Conservation (phyloP, 2,888 invertebrate species). For the Cepaea hortensis region DNA sequence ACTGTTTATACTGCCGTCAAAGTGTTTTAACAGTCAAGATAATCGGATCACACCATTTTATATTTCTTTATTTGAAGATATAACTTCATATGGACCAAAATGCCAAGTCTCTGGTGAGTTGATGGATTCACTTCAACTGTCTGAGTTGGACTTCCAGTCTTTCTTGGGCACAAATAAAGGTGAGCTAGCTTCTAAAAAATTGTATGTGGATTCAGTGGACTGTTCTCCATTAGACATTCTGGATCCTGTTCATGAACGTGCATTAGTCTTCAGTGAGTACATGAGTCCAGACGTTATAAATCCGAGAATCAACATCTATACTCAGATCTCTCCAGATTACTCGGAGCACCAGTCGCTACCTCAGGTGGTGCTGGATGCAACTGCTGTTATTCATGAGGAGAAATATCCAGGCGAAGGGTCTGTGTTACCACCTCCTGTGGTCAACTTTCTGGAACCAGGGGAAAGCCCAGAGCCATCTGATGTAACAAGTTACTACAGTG, state of each 20-base stretch:
- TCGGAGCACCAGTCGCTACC: constrained; percentile 42
- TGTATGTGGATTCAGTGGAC: constrained; percentile 51
- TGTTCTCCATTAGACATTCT: constrained; percentile 46
- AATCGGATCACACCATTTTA: constrained; percentile 47
- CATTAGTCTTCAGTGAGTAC: constrained; percentile 42
- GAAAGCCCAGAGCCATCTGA: constrained; percentile 39
- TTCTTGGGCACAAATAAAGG: constrained; percentile 51
- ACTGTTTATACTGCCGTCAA: not conserved
- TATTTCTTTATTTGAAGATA: constrained; percentile 47
- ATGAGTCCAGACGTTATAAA: constrained; percentile 22
- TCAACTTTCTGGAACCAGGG: constrained; percentile 41
- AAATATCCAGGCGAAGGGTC: constrained; percentile 38
- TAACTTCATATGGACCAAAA: constrained; percentile 44
- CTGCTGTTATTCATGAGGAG: constrained; percentile 40
- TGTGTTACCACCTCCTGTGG: constrained; percentile 40
- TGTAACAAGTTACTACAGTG: constrained; percentile 45
- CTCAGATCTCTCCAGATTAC: constrained; percentile 46
- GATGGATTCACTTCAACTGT: constrained; percentile 55
- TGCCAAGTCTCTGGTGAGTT: constrained; percentile 54
- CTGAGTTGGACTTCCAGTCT: constrained; percentile 55
- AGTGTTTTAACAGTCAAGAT: constrained; percentile 49
- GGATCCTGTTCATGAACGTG: constrained; percentile 42
- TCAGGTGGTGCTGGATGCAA: constrained; percentile 49
- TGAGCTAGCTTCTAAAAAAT: constrained; percentile 52
- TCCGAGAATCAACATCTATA: constrained; percentile 42